Evolutionary conservation across 2,888 invertebrate genomes (phyloP).

Genomic region (Nudaria mundana): DNA sequence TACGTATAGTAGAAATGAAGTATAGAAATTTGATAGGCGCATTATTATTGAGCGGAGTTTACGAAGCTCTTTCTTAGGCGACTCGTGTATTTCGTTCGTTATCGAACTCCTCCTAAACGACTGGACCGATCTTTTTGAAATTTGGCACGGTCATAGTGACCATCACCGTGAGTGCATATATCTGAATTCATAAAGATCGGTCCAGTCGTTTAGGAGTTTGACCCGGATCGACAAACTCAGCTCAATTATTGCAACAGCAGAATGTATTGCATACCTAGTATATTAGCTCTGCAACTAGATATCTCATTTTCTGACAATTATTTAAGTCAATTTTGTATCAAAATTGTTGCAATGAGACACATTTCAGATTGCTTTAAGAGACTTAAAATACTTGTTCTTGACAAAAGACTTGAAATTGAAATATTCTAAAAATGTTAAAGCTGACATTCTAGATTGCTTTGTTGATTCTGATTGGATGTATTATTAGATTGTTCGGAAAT

Average conservation of each 20-base stretch:
- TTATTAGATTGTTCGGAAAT: constrained; percentile 40
- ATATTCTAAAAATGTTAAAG: constrained; percentile 14
- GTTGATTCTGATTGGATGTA: constrained; percentile 15
- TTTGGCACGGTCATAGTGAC: too few relatives aligned
- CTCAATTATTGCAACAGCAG: too few relatives aligned
- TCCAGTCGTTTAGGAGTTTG: too few relatives aligned
- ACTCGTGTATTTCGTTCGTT: too few relatives aligned
- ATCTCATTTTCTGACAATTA: constrained; percentile 12
- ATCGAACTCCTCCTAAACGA: too few relatives aligned
- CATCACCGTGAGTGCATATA: too few relatives aligned
- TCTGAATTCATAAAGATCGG: too few relatives aligned
- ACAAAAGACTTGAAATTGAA: constrained; percentile 18
- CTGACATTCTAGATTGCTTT: constrained; percentile 15
- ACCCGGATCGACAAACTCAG: too few relatives aligned
- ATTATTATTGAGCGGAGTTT: too few relatives aligned
- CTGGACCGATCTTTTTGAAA: too few relatives aligned
- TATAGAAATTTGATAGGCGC: constrained; percentile 2
- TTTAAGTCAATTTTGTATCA: constrained; percentile 13
- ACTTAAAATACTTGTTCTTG: constrained; percentile 22
- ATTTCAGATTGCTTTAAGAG: constrained; percentile 16
- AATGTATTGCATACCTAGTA: too few relatives aligned
- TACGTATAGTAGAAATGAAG: neutral
- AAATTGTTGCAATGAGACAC: constrained; percentile 11
- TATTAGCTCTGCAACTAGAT: constrained; percentile 12
- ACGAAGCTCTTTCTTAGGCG: too few relatives aligned